Evolutionary conservation across 2,888 invertebrate species (phyloP).

Genomic region (Lysandra coridon): DNA sequence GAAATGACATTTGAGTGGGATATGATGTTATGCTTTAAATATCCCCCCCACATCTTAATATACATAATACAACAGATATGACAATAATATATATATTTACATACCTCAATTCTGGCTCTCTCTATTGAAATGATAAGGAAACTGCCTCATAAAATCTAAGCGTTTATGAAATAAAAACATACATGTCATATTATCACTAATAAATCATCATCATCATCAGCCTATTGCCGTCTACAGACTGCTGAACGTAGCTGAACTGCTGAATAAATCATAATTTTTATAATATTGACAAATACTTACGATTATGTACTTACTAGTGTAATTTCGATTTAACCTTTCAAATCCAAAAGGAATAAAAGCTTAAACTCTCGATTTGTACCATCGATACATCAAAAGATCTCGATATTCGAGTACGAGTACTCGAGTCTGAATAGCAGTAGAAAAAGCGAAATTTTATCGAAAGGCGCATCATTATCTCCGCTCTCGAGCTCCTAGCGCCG

Average conservation of each 20-base stretch:
- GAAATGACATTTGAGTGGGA: neutral
- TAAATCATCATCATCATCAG: neutral
- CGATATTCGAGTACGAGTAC: neutral
- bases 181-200: neutral
- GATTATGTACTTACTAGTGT: neutral
- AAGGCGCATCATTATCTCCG: neutral
- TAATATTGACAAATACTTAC: no score
- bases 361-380: neutral
- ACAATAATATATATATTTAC: neutral
- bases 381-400: constrained; percentile 8
- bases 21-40: neutral
- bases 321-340: neutral
- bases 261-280: no score
- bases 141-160: neutral
- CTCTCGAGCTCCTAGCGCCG: neutral
- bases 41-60: neutral
- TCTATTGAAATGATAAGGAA: neutral
- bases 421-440: neutral
- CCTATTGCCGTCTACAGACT: no score
- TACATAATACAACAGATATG: neutral
- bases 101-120: neutral
- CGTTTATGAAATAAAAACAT: neutral
- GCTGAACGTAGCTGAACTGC: no score
- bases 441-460: neutral
- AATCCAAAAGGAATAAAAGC: neutral